Evolutionary conservation across 2,113 vertebrate species (phyloP), one percentile per base, ranked within the genome.

Genomic region (Pyxicephalus adspersus): DNA sequence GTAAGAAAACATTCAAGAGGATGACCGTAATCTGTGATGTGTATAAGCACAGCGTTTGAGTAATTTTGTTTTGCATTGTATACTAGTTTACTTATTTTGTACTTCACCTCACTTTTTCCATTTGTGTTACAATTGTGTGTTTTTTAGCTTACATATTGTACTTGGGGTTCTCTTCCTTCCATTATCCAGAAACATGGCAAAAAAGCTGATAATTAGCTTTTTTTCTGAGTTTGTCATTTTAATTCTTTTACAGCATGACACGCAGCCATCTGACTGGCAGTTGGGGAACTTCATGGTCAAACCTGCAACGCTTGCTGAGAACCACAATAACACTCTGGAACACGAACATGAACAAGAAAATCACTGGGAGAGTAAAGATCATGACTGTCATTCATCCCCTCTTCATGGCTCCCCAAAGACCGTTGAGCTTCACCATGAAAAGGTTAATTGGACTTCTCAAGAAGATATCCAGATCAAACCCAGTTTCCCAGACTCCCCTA

Each of bases 241-340:
- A 86, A 5, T 83, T 51, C 70, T 58, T 78, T 76, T 91, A 34
- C 76, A 95, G 95, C 90, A 91, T 0, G 92, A 95, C 77, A 88
- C 90, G 65, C 89, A 91, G 2, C 87, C 90, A 74, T 90, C 91
- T 52, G 93, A 92, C 71, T 95, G 95, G 95, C 94, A 95, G 83
- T 90, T 96, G 0, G 90, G 94, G 87, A 94, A 94, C 85, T 95
- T 94, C 92, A 84, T 95, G 54, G 92, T 83, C 77, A 95, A 94
- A 84, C 89, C 91, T 0, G 71, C 85, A 52, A 87, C 77, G 17
- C 85, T 88, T 28, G 20, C 84, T 0, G 93, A 96, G 61, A 85
- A 84, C 31, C 89, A 85, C 18, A 60, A 60, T 54, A 17, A 73
- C 0, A 73, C 83, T 4, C 0, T 25, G 0, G 38, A 77, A 22